Base-by-base conservation (phyloP, 2,797 vertebrate genomes). In the Sciurus carolinensis region DNA sequence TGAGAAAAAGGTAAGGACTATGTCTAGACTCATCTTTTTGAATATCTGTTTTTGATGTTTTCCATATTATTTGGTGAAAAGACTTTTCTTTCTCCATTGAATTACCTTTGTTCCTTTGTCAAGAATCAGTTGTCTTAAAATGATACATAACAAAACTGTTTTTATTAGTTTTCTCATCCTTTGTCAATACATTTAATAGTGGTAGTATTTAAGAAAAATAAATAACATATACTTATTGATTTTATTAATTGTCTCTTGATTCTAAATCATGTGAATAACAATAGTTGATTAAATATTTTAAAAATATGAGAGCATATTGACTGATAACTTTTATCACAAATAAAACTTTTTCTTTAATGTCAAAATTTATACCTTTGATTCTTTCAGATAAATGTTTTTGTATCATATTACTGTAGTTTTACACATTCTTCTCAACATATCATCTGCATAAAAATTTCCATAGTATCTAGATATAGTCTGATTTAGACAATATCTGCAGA, bases 151-250 rank as follows among this genome's bases (percentile, higher is more conserved):
- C 18, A 87, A 73, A 54, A 54, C 36, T 76, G 30, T 64, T 30
- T n/a, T 77, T 71, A 79, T 39, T 71, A 47, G 33, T 22, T 5
- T 95, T 76, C 18, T 90, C 13, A 50, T 52, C 62, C 22, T 39
- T 91, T 89, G 15, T 44, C 52, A 54, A 30, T 76, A 75, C 28
- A 36, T 77, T 95, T 80, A 42, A 93, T 1, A 79, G 13, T 67
- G 20, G 8, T 59, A 87, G 33, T 28, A 28, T 89, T 83, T 88
- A 82, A 79, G 47, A 67, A 83, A 91, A 77, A 62, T 42, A 91
- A 86, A 14, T 3, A 8, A 44, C 11, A 22, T 77, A 28, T 54
- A 75, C 76, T 87, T 13, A 76, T 50, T 54, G 7, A 14, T 76
- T 36, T 85, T 86, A 66, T 42, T 77, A 18, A 96, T 26, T 5